Conservation (phyloP, 1,140 invertebrate species). For the Samia ricini region DNA sequence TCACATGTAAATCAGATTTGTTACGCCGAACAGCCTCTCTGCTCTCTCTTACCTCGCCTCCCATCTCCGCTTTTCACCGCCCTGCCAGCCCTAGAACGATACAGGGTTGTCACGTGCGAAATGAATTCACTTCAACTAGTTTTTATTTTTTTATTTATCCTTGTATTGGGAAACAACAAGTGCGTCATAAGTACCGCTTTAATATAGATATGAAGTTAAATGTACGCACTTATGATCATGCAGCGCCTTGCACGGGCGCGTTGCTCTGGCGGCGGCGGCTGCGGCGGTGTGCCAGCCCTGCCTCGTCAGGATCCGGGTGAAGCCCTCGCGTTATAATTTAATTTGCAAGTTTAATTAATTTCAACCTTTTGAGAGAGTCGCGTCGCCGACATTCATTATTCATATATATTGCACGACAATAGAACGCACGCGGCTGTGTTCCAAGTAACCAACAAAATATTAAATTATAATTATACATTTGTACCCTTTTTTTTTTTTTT, state of each 20-base stretch:
- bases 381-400: constrained; percentile 18
- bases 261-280: too few relatives aligned
- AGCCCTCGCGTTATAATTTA: constrained; percentile 27
- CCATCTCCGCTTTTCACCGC: background rate
- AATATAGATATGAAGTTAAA: too few relatives aligned
- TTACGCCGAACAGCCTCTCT: constrained; percentile 6
- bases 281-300: background rate
- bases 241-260: too few relatives aligned
- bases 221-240: too few relatives aligned
- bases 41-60: background rate
- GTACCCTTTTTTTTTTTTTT: too few relatives aligned
- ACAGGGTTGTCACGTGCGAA: background rate
- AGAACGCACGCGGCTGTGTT: background rate
- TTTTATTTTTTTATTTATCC: too few relatives aligned
- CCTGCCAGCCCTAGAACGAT: background rate
- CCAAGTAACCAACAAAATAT: background rate
- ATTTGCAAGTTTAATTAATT: constrained; percentile 40
- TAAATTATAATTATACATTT: background rate
- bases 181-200: too few relatives aligned
- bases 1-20: constrained; percentile 16
- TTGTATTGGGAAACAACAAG: too few relatives aligned
- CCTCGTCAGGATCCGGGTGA: background rate
- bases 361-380: constrained; percentile 24
- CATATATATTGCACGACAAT: constrained; percentile 9
- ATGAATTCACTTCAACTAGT: too few relatives aligned